Evolutionary conservation across 2,797 vertebrate species (phyloP).

Genomic region (Malurus leucopterus): DNA sequence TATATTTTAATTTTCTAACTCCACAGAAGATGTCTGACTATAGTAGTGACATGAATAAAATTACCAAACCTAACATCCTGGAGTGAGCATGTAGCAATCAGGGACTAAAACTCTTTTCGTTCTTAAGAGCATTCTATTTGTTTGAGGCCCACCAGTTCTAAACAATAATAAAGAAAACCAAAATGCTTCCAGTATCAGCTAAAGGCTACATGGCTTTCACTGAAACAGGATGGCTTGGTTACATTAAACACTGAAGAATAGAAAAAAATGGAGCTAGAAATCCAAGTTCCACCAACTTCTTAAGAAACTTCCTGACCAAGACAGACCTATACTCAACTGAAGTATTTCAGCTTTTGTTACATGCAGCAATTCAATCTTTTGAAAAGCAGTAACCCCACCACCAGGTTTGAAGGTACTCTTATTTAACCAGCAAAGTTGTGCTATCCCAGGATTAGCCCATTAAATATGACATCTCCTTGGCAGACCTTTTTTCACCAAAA

Average conservation of each 20-base stretch:
- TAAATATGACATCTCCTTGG: not conserved
- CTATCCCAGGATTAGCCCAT: not conserved
- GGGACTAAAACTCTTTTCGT: not conserved
- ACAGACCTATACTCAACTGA: not conserved
- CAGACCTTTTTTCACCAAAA: not conserved
- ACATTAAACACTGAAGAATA: not conserved
- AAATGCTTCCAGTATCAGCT: not conserved
- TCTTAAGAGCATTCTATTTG: not conserved
- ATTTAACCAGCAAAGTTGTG: not conserved
- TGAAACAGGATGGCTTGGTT: not conserved
- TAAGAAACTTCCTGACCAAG: not conserved
- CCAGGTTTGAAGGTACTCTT: not conserved
- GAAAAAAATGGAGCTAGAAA: not conserved
- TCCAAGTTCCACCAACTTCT: not conserved
- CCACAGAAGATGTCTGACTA: not conserved
- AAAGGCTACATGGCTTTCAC: not conserved
- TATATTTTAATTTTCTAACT: not conserved
- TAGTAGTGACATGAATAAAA: not conserved
- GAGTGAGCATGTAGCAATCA: not conserved
- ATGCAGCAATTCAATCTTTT: not conserved
- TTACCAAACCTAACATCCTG: not conserved
- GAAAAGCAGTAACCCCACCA: not conserved
- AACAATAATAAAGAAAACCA: not conserved
- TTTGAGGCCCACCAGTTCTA: not conserved
- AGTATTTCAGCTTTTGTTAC: not conserved